These are phyloP conservation scores for Morpho helenor DNA, from an alignment of 2,888 invertebrate genomes.

Conservation along the genomic window DNA sequence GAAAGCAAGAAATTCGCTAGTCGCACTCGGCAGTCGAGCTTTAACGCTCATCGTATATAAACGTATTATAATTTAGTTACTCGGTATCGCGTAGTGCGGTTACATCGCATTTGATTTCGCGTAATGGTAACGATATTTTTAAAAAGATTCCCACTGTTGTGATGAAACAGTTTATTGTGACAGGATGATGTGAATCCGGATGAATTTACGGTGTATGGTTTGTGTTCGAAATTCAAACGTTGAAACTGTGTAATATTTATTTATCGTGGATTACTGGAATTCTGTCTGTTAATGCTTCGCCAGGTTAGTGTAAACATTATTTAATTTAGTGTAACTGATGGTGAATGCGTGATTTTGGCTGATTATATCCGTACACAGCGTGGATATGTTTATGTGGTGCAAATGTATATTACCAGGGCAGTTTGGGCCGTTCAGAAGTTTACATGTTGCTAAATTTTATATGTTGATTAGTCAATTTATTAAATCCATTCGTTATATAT, in stretches of 20 bases:
- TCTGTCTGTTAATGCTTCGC: not conserved
- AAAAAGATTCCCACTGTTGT: slow-evolving; percentile 14
- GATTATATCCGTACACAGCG: too few species aligned
- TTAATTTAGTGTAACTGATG: not conserved
- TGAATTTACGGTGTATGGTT: slow-evolving; percentile 21
- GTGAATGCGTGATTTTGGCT: too few species aligned
- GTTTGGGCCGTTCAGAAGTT: too few species aligned
- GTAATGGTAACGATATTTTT: slow-evolving; percentile 13
- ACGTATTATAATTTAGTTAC: not conserved
- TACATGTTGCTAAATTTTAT: not conserved
- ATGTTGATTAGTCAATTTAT: too few species aligned
- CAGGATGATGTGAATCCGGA: slow-evolving; percentile 19
- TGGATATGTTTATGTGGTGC: too few species aligned
- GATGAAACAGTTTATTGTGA: slow-evolving; percentile 23
- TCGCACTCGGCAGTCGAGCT: slow-evolving; percentile 14
- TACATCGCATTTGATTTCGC: slow-evolving; percentile 2
- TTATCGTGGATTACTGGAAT: slow-evolving; percentile 16
- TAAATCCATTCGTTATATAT: not conserved
- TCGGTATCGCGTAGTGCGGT: not conserved
- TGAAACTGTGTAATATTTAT: slow-evolving; percentile 8
- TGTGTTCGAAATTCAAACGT: slow-evolving; percentile 11
- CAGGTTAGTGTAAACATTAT: slow-evolving; percentile 12
- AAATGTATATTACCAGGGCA: too few species aligned
- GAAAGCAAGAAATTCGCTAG: slow-evolving; percentile 6
- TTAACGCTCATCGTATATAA: slow-evolving; percentile 4